phyloP scores from a whole-genome alignment of 2,113 vertebrate genomes.

The Ibidorhyncha struthersii region DNA sequence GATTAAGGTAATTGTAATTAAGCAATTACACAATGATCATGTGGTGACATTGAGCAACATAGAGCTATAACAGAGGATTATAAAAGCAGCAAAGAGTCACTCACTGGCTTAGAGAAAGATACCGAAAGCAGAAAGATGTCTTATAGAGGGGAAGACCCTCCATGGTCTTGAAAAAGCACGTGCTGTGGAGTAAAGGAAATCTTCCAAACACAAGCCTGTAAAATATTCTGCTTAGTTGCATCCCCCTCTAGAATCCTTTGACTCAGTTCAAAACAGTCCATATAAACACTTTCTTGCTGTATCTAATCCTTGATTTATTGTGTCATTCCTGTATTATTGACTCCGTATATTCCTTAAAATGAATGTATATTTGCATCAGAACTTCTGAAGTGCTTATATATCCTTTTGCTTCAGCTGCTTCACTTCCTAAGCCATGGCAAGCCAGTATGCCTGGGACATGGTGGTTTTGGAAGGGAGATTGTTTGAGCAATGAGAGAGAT shows the following conservation, averaged over 20 bases:
- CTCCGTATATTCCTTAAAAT: not conserved
- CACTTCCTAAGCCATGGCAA: not conserved
- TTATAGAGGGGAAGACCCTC: not conserved
- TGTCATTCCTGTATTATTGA: not conserved
- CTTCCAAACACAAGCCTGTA: not conserved
- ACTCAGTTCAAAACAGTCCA: not conserved
- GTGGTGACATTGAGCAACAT: not conserved
- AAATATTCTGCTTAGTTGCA: not conserved
- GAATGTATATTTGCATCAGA: not conserved
- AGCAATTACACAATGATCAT: not conserved
- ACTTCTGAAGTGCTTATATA: not conserved
- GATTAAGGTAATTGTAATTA: too few relatives aligned
- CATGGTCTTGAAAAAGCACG: not conserved
- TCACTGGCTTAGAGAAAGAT: not conserved
- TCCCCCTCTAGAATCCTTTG: not conserved
- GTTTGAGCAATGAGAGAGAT: not conserved
- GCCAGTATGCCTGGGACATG: rapidly evolving
- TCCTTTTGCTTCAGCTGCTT: not conserved
- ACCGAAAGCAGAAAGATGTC: not conserved
- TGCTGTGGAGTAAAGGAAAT: not conserved
- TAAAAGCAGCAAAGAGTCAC: not conserved
- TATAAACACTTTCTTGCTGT: not conserved
- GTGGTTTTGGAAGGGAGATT: rapidly evolving
- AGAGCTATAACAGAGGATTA: not conserved
- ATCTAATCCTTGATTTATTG: not conserved